Percentiles rank a stretch among this genome's conserved stretches.
Evolutionary conservation across 2,797 vertebrate genomes (phyloP).

Genomic region (Brachyrhaphis roseni): DNA sequence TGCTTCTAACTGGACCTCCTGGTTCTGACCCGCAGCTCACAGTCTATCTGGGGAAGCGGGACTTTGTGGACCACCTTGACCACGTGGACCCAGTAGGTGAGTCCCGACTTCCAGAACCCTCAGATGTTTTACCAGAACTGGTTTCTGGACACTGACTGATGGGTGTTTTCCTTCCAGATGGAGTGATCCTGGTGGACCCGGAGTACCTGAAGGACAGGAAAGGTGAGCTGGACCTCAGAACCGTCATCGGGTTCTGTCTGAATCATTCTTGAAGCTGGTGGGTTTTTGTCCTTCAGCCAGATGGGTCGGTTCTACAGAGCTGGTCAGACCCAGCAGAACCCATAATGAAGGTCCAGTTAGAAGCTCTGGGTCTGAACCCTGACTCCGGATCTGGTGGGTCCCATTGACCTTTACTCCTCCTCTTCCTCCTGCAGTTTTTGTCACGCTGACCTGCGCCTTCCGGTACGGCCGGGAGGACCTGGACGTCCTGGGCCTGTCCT

Average conservation of each 20-base stretch:
- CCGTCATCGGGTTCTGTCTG: background rate
- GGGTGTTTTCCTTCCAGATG: constrained; percentile 77
- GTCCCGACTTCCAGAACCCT: constrained; percentile 7
- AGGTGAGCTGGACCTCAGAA: constrained; percentile 74
- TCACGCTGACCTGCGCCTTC: constrained; percentile 95
- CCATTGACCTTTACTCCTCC: background rate
- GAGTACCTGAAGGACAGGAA: constrained; percentile 92
- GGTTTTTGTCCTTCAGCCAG: background rate
- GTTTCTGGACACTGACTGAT: background rate
- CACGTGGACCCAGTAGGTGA: constrained; percentile 88
- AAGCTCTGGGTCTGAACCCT: background rate
- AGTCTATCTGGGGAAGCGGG: constrained; percentile 90
- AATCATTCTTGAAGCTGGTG: background rate
- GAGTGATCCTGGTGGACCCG: constrained; percentile 87
- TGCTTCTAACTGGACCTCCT: background rate
- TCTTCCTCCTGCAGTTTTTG: constrained; percentile 84
- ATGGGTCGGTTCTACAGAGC: background rate
- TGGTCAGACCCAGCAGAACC: background rate
- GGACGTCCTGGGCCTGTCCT: constrained; percentile 94
- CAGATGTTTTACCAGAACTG: no score
- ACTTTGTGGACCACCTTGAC: constrained; percentile 91
- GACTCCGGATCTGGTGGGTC: background rate
- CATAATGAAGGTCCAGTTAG: background rate
- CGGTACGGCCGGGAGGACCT: constrained; percentile 96
- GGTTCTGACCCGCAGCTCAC: constrained; percentile 79